Evolutionary conservation across 2,113 vertebrate genomes (phyloP).

Genomic region (Rhinoderma darwinii): DNA sequence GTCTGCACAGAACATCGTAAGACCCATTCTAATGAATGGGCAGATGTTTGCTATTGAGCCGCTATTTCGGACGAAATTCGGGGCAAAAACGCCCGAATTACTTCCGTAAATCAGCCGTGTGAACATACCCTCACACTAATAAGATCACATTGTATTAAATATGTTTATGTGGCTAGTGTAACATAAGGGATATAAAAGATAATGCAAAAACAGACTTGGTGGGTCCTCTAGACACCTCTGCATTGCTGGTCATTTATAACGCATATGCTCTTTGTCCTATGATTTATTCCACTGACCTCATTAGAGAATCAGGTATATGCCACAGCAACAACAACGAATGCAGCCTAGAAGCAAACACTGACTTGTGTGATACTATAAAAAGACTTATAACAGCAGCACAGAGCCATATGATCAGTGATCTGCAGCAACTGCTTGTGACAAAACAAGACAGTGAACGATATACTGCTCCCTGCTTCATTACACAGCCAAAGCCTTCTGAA

Average conservation of each 20-base stretch:
- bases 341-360: background rate
- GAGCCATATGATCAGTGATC: slow-evolving; percentile 48
- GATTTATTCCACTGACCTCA: background rate
- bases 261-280: background rate
- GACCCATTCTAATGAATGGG: too few species aligned
- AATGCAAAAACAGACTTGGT: too few species aligned
- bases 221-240: too few species aligned
- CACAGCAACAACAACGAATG: background rate
- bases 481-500: slow-evolving; percentile 26
- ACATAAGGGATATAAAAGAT: too few species aligned
- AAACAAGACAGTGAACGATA: slow-evolving; percentile 46
- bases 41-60: too few species aligned
- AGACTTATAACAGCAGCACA: background rate
- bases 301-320: background rate
- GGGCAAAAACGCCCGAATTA: too few species aligned
- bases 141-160: background rate
- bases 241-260: background rate
- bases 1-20: too few species aligned
- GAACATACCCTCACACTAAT: too few species aligned
- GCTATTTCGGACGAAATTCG: too few species aligned
- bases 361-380: slow-evolving; percentile 18
- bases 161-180: too few species aligned
- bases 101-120: too few species aligned
- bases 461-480: slow-evolving; percentile 9
- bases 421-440: slow-evolving; percentile 33